phyloP scores from a whole-genome alignment of 2,888 invertebrate genomes.

The Leptinotarsa haldemani region DNA sequence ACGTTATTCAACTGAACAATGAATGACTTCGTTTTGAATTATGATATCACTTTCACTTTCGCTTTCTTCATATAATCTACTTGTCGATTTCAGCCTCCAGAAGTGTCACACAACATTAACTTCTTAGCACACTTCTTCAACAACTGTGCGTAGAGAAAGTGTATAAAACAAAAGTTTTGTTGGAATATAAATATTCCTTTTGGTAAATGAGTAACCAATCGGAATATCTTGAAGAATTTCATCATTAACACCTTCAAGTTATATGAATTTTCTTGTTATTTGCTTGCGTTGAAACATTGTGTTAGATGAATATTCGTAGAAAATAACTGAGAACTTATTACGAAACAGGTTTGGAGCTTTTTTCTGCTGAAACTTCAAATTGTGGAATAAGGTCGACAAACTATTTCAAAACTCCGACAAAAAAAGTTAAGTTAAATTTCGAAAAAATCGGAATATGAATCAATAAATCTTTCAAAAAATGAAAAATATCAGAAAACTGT shows the following conservation, averaged over 20 bases:
- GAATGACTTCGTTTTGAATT: slow-evolving; percentile 4
- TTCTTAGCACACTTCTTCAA: not conserved
- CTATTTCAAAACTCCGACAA: no score
- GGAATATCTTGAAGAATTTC: not conserved
- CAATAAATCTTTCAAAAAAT: no score
- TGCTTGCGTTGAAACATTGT: no score
- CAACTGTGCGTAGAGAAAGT: not conserved
- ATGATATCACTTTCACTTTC: slow-evolving; percentile 14
- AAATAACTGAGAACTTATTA: no score
- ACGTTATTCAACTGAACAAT: not conserved
- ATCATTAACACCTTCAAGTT: not conserved
- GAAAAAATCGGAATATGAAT: no score
- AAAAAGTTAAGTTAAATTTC: no score
- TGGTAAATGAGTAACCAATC: not conserved
- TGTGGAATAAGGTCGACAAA: no score
- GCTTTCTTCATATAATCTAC: slow-evolving; percentile 3
- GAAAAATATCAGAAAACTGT: no score
- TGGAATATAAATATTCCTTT: not conserved
- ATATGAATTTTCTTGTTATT: not conserved
- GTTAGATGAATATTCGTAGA: no score
- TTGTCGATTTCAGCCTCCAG: not conserved
- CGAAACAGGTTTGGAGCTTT: no score
- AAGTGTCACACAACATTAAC: not conserved
- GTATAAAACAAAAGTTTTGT: not conserved
- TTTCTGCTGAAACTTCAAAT: no score